phyloP scores from a whole-genome alignment of 2,888 invertebrate species.

The Pocota personata region DNA sequence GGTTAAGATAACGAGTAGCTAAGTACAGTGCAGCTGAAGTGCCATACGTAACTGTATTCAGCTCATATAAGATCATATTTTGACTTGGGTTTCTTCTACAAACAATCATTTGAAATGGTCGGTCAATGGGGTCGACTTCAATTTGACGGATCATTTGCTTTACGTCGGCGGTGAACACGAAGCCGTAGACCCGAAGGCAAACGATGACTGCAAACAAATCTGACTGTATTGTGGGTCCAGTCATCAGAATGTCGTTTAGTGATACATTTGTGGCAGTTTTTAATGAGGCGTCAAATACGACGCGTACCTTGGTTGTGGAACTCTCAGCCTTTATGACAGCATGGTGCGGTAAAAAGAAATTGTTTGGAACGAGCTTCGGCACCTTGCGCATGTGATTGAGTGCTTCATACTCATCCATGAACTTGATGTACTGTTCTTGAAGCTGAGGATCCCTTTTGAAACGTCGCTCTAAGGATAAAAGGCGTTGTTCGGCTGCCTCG shows the following conservation, averaged over 20 bases:
- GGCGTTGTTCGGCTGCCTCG: neutral
- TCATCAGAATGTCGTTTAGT: neutral
- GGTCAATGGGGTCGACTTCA: no score
- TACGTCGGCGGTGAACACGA: neutral
- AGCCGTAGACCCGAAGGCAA: neutral
- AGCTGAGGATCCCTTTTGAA: neutral
- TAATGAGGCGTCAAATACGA: neutral
- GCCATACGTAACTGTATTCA: neutral
- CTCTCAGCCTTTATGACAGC: neutral
- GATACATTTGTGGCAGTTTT: neutral
- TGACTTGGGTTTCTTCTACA: no score
- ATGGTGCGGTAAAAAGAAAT: conserved; percentile 3
- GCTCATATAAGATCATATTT: no score
- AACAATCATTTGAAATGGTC: no score
- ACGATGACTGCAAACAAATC: conserved; percentile 7
- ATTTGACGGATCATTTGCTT: no score
- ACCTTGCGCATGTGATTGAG: neutral
- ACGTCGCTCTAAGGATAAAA: neutral
- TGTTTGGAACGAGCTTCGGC: neutral
- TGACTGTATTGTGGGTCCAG: conserved; percentile 15
- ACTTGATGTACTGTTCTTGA: no score
- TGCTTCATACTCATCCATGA: no score
- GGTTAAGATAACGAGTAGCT: no score
- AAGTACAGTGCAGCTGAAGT: neutral
- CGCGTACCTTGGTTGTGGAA: conserved; percentile 1